Evolutionary conservation across 2,113 vertebrate genomes (phyloP).

Genomic region (Marmota flaviventris): DNA sequence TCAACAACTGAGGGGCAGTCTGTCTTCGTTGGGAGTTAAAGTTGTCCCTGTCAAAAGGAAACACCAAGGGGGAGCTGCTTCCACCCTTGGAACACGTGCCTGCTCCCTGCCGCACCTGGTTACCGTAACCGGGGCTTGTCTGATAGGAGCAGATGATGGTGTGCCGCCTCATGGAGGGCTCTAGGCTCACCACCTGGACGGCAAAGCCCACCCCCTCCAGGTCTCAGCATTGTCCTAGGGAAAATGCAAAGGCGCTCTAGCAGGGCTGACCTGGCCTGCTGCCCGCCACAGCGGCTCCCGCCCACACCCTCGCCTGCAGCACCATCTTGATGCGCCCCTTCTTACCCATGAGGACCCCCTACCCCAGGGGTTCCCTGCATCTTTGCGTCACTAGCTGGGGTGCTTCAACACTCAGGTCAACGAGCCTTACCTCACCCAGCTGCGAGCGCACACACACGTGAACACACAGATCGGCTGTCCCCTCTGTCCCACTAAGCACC

Average conservation of each 20-base stretch:
- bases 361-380: accelerated
- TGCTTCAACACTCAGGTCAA: not conserved
- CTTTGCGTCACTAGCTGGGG: too few species aligned
- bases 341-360: accelerated
- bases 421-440: not conserved
- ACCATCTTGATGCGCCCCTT: not conserved
- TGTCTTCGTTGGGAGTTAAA: not conserved
- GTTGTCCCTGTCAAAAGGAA: not conserved
- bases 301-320: too few species aligned
- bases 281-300: too few species aligned
- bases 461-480: too few species aligned
- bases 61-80: not conserved
- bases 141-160: not conserved
- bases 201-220: not conserved
- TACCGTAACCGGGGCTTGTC: accelerated
- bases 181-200: not conserved
- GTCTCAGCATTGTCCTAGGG: not conserved
- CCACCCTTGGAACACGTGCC: not conserved
- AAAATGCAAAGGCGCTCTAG: accelerated
- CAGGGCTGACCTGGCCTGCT: not conserved
- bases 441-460: not conserved
- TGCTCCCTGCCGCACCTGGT: not conserved
- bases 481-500: not conserved
- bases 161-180: not conserved
- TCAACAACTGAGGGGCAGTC: not conserved